Percentiles rank a stretch among this genome's conserved stretches.
These are phyloP conservation scores for Meteorus sp. DNA, from an alignment of 1,140 invertebrate species.

Conservation along the genomic window DNA sequence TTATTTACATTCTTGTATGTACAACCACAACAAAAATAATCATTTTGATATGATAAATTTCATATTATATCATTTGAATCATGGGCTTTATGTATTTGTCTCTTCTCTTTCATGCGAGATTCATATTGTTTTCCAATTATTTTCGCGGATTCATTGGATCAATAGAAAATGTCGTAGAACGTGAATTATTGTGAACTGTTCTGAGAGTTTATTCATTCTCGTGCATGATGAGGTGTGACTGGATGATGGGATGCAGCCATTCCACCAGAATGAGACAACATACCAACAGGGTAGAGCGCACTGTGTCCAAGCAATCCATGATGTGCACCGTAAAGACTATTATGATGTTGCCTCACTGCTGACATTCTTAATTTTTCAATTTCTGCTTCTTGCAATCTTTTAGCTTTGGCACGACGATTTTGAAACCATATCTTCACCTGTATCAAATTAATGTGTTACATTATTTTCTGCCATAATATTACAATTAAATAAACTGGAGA, in stretches of 20 bases:
- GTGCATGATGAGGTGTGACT: constrained; percentile 43
- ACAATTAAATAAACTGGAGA: neutral
- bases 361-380: constrained; percentile 86
- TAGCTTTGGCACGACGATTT: constrained; percentile 93
- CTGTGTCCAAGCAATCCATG: constrained; percentile 46
- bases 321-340: constrained; percentile 55
- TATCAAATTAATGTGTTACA: neutral
- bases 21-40: too few relatives aligned
- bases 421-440: constrained; percentile 98
- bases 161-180: too few relatives aligned
- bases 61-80: too few relatives aligned
- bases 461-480: neutral
- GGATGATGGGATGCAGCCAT: constrained; percentile 42
- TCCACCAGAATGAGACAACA: constrained; percentile 44
- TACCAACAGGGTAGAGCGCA: constrained; percentile 47
- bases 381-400: constrained; percentile 92
- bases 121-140: too few relatives aligned
- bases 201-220: constrained; percentile 41
- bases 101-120: too few relatives aligned
- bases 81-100: too few relatives aligned
- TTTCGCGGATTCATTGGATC: too few relatives aligned
- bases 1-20: too few relatives aligned
- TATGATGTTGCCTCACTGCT: constrained; percentile 61
- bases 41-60: too few relatives aligned
- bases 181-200: neutral